phyloP scores from a whole-genome alignment of 2,797 vertebrate species.

The Strix occidentalis region DNA sequence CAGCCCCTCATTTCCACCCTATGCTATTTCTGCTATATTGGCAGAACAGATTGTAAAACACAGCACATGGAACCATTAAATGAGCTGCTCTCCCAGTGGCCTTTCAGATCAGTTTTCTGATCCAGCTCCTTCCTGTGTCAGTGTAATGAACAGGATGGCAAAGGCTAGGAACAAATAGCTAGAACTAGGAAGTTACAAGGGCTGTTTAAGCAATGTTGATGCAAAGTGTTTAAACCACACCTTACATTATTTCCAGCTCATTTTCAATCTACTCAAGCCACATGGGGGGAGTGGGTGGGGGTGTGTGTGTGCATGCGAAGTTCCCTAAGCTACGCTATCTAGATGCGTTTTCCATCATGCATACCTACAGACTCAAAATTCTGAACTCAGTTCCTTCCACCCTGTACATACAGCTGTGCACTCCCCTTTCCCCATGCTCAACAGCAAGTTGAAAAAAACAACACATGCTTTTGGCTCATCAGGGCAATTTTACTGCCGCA shows the following conservation, averaged over 20 bases:
- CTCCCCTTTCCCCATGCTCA: not conserved
- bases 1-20: not conserved
- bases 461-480: fast-evolving
- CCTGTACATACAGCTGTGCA: not conserved
- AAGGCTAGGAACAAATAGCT: not conserved
- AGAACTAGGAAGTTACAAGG: not conserved
- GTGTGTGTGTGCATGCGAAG: not conserved
- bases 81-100: not conserved
- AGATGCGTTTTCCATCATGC: not conserved
- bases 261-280: not conserved
- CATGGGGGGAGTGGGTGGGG: too few relatives aligned
- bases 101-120: not conserved
- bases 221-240: not conserved
- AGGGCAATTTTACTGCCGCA: not conserved
- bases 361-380: not conserved
- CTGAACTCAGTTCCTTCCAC: not conserved
- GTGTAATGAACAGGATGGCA: not conserved
- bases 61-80: not conserved
- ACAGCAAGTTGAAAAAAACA: not conserved
- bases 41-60: not conserved
- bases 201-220: not conserved
- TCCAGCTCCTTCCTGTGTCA: not conserved
- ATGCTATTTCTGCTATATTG: not conserved
- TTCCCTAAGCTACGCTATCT: not conserved
- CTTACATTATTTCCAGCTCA: not conserved